phyloP scores from a whole-genome alignment of 2,797 vertebrate genomes.

The Rhodeus uyekii region DNA sequence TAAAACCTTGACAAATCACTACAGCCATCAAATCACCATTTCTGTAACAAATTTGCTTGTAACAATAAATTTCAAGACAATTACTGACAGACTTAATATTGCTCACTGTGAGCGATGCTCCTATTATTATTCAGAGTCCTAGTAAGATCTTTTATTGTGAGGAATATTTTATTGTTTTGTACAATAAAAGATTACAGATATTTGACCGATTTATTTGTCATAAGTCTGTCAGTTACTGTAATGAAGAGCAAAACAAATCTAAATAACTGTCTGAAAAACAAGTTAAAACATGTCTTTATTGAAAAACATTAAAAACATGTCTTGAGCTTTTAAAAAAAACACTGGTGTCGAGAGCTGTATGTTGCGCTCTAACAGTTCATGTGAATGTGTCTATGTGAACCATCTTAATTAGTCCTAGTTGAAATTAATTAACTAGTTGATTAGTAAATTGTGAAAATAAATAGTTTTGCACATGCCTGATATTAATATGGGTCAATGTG shows the following conservation, averaged over 20 bases:
- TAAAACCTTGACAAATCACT: not conserved
- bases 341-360: not conserved
- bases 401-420: not conserved
- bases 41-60: not conserved
- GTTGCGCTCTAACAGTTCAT: not conserved
- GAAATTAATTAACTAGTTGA: not conserved
- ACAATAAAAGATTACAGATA: not conserved
- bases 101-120: not conserved
- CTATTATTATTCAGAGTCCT: not conserved
- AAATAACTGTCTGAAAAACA: not conserved
- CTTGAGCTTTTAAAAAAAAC: not conserved
- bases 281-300: not conserved
- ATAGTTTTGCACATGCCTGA: not conserved
- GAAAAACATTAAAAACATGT: no score
- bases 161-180: not conserved
- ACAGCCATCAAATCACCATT: not conserved
- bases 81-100: not conserved
- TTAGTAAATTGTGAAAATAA: not conserved
- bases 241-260: not conserved
- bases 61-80: not conserved
- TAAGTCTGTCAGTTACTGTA: not conserved
- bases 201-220: not conserved
- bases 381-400: not conserved
- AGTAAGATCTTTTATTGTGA: not conserved
- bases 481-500: not conserved